Conservation (phyloP, 1,140 invertebrate genomes). For the Mylabris phalerata region DNA sequence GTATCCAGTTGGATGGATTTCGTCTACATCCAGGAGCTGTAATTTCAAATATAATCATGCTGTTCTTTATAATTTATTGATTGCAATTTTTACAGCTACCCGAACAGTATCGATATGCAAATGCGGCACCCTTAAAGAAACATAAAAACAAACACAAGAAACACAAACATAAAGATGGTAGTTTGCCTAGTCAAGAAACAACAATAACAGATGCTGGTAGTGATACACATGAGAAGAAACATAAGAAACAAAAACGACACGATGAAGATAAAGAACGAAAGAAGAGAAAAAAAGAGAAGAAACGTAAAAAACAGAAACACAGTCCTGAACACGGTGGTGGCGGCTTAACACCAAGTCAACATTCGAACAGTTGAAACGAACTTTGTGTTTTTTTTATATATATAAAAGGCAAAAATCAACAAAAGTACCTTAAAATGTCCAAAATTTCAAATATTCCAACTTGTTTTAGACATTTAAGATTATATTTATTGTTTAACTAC, state of each 20-base stretch:
- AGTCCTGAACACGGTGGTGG: constrained; percentile 77
- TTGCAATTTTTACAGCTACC: constrained; percentile 61
- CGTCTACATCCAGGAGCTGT: constrained; percentile 91
- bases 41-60: constrained; percentile 31
- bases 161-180: constrained; percentile 84
- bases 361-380: constrained; percentile 34
- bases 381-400: no score
- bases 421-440: constrained; percentile 6
- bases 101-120: constrained; percentile 91
- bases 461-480: constrained; percentile 3
- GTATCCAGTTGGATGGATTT: constrained; percentile 87
- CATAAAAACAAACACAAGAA: constrained; percentile 94
- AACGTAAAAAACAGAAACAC: constrained; percentile 89
- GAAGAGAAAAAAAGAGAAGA: constrained; percentile 93
- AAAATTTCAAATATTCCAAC: constrained; percentile 11
- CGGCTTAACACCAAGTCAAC: constrained; percentile 63
- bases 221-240: constrained; percentile 89
- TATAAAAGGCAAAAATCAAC: neutral
- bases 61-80: neutral
- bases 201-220: constrained; percentile 58
- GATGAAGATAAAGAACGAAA: constrained; percentile 92
- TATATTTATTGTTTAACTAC: constrained; percentile 11
- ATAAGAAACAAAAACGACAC: constrained; percentile 90
- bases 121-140: constrained; percentile 84
- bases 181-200: constrained; percentile 63